Percentiles rank a stretch among this genome's conserved stretches.
Conservation (phyloP, 1,140 invertebrate genomes). For the Schlechtendalia chinensis region DNA sequence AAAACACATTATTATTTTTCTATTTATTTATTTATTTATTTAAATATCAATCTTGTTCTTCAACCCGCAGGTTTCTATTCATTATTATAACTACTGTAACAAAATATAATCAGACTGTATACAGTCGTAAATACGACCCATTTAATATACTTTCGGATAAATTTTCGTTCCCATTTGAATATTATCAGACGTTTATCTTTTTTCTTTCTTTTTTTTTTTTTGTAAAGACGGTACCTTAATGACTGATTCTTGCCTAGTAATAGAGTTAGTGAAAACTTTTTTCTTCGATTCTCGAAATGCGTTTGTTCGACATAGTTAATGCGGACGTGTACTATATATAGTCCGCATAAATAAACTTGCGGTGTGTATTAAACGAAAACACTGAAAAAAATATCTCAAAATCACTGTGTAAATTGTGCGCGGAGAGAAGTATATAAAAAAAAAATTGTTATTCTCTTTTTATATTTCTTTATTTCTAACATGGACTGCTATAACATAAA, state of each 20-base stretch:
- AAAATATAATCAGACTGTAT: background rate
- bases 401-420: background rate
- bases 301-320: background rate
- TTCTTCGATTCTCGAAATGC: background rate
- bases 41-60: background rate
- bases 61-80: background rate
- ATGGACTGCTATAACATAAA: background rate
- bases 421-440: background rate
- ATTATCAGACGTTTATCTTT: background rate
- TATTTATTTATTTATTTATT: too few relatives aligned
- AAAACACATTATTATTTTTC: background rate
- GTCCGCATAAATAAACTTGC: conserved; percentile 2
- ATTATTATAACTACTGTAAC: background rate
- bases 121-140: background rate
- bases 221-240: background rate
- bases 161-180: conserved; percentile 18
- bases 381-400: background rate
- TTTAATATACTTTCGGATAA: background rate
- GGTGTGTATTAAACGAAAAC: background rate
- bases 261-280: conserved; percentile 7
- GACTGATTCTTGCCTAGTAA: background rate
- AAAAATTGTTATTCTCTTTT: background rate
- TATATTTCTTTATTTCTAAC: background rate
- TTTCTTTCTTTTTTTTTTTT: too few relatives aligned
- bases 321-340: background rate